Base-by-base conservation (phyloP, 1,140 invertebrate genomes). In the Neodiprion lecontei region DNA sequence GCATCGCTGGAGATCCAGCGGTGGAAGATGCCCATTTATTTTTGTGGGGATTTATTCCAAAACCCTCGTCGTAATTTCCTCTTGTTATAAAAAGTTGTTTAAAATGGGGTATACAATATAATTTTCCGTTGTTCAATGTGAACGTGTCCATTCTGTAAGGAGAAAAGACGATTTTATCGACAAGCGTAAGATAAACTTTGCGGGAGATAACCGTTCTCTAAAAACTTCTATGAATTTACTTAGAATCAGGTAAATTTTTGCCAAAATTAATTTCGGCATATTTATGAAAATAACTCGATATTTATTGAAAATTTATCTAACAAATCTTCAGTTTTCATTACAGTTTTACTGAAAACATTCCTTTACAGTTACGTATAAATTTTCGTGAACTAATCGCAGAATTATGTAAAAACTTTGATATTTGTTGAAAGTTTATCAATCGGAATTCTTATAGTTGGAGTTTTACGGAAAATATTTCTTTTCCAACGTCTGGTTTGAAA, bases 61-160 rank as follows among this genome's bases (percentile, higher is more conserved):
- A 96, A 23, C 93, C 94, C 82, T 95, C 94, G 79, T 96, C 95
- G 84, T 96, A 96, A 87, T 95, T 95, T 61, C 95, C 95, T 87
- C 95, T 94, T n/a, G 93, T 90, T 80, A 94, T 94, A 83, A 96
- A 96, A 1, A 95, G 88, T 82, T 95, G 94, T 82, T 95, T 95
- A 87, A 95, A 96, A 82, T 96, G 95, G 7, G 93, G 92, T 72
- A 92, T 93, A 85, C 95, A 96, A 83, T 94, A 96, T 14, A 95
- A 89, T 70, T 92, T 91, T 23, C 93, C 93, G 78, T 94, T 93
- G 81, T 95, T 95, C 79, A 93, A 88, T 14, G 93, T 93, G 84
- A 94, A 95, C 28, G 93, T 93, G 83, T 94, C 94, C 91, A 95
- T 92, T 88, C 94, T 95, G 84, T 70, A 84, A 84, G 77, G 76